phyloP scores from a whole-genome alignment of 1,140 invertebrate genomes.

The Choristoneura fumiferana region DNA sequence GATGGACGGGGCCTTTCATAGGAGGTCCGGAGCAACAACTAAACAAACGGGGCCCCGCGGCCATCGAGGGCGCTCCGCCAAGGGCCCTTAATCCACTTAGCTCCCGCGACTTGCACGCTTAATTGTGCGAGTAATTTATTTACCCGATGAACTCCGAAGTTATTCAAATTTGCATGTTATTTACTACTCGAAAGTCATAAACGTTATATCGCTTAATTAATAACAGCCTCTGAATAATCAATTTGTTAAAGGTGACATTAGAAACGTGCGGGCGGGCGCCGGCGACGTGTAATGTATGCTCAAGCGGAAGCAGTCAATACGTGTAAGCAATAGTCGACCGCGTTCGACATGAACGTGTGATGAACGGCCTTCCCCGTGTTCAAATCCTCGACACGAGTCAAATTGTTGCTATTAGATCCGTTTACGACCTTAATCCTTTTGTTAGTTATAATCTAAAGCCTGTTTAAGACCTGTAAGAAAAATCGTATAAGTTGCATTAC shows the following conservation, averaged over 20 bases:
- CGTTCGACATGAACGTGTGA: too few relatives aligned
- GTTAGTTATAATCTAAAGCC: too few relatives aligned
- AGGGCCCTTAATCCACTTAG: constrained; percentile 3
- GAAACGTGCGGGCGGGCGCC: background rate
- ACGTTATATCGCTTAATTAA: background rate
- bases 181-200: background rate
- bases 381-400: too few relatives aligned
- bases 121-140: constrained; percentile 17
- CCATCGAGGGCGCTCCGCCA: background rate
- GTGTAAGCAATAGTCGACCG: background rate
- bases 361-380: too few relatives aligned
- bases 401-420: too few relatives aligned
- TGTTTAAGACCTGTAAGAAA: too few relatives aligned
- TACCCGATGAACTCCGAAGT: background rate
- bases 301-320: background rate
- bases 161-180: background rate
- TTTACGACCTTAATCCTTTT: too few relatives aligned
- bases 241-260: background rate
- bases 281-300: background rate
- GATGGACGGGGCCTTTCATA: background rate
- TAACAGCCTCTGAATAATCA: background rate
- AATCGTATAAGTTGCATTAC: too few relatives aligned
- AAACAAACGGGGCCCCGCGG: constrained; percentile 1
- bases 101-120: background rate
- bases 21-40: background rate